These are phyloP conservation scores for Agrotis ipsilon DNA, from an alignment of 2,888 invertebrate species.

Conservation along the genomic window DNA sequence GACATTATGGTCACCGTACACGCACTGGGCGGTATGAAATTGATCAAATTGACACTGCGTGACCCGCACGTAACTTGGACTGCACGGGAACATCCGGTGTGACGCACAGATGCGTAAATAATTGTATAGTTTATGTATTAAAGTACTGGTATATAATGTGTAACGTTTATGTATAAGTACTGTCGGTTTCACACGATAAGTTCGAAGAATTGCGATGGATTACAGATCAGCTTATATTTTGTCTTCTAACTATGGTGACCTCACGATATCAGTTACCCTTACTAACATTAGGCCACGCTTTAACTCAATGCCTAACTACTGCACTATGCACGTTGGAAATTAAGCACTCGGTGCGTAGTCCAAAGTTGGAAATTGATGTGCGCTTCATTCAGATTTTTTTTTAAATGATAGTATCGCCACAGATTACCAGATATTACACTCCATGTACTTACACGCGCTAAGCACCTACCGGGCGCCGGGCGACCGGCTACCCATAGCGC, in stretches of 20 bases:
- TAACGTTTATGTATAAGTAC: background rate
- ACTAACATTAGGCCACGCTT: background rate
- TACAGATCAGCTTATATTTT: no score
- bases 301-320: background rate
- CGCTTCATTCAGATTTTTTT: background rate
- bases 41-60: slow-evolving; percentile 65
- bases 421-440: no score
- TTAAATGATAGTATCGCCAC: no score
- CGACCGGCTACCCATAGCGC: no score
- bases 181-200: slow-evolving; percentile 31
- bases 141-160: background rate
- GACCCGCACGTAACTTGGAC: slow-evolving; percentile 52
- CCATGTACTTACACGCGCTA: no score
- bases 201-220: slow-evolving; percentile 18
- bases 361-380: background rate
- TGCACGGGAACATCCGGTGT: slow-evolving; percentile 57
- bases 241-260: background rate
- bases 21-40: slow-evolving; percentile 55
- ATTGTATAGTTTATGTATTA: background rate
- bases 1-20: slow-evolving; percentile 51
- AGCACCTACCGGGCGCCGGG: no score
- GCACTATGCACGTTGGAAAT: background rate
- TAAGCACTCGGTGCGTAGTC: background rate
- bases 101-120: slow-evolving; percentile 17
- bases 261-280: background rate